A percentile compares a stretch with the other conserved stretches of the same genome.
phyloP scores from a whole-genome alignment of 2,797 vertebrate species.

The Cichlasoma orientale region DNA sequence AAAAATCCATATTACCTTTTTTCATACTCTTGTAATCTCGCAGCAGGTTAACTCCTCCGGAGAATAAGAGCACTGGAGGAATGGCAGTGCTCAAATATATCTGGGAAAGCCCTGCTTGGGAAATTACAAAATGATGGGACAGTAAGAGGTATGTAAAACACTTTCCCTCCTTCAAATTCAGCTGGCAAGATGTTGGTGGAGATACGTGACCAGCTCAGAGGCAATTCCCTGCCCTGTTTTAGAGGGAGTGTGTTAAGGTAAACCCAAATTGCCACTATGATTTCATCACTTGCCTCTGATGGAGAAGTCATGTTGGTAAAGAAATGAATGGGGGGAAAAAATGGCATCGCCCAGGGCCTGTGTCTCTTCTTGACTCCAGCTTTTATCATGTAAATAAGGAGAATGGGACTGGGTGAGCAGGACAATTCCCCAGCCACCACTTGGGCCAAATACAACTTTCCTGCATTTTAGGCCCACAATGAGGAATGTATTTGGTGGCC shows the following conservation, averaged over 20 bases:
- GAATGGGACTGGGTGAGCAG: slow-evolving; percentile 74
- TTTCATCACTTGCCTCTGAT: slow-evolving; percentile 70
- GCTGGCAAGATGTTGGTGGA: slow-evolving; percentile 23
- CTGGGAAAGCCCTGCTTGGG: slow-evolving; percentile 15
- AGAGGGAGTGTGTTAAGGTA: slow-evolving; percentile 62
- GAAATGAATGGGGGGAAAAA: slow-evolving; percentile 75
- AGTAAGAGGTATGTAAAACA: slow-evolving; percentile 43
- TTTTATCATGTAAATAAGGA: slow-evolving; percentile 96
- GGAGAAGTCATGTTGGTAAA: slow-evolving; percentile 74
- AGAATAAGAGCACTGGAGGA: slow-evolving; percentile 29
- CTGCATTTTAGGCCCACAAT: slow-evolving; percentile 82
- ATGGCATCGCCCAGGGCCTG: slow-evolving; percentile 13
- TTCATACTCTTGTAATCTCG: slow-evolving; percentile 48
- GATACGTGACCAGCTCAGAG: slow-evolving; percentile 48
- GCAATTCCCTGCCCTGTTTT: slow-evolving; percentile 73
- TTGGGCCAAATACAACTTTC: slow-evolving; percentile 89
- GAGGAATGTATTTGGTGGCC: slow-evolving; percentile 88
- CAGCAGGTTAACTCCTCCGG: slow-evolving; percentile 23
- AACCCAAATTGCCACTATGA: slow-evolving; percentile 78
- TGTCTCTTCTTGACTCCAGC: slow-evolving; percentile 76
- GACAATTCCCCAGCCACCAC: slow-evolving; percentile 88
- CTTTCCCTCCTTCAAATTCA: slow-evolving; percentile 3
- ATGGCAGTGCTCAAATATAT: slow-evolving; percentile 6
- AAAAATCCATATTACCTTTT: slow-evolving; percentile 54
- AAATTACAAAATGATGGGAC: slow-evolving; percentile 23